Percentiles rank a stretch among this genome's conserved stretches.
Conservation (phyloP, 2,797 vertebrate genomes). For the Cyclopterus lumpus region DNA sequence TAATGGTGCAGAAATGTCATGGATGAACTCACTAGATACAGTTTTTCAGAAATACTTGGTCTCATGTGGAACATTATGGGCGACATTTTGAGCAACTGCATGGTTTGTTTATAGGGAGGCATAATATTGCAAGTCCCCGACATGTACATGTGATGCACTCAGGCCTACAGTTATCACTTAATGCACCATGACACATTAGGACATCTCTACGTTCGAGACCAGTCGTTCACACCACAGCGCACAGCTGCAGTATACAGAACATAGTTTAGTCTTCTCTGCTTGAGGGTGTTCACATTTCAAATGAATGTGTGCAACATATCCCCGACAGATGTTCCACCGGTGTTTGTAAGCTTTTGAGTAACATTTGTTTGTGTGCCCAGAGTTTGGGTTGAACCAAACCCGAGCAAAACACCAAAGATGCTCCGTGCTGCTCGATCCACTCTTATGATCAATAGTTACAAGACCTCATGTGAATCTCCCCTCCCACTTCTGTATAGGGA, state of each 20-base stretch:
- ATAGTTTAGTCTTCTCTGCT: not conserved
- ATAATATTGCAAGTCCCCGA: not conserved
- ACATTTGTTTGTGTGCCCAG: slow-evolving; percentile 3
- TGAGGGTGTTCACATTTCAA: slow-evolving; percentile 15
- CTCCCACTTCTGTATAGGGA: not conserved
- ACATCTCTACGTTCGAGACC: not conserved
- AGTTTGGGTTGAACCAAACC: slow-evolving; percentile 7
- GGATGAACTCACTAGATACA: slow-evolving; percentile 24
- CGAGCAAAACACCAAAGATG: slow-evolving; percentile 7
- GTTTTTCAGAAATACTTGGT: slow-evolving; percentile 2
- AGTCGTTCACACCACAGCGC: not conserved
- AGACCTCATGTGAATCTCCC: not conserved
- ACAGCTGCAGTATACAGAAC: not conserved
- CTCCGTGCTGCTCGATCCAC: slow-evolving; percentile 29
- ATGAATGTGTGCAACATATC: slow-evolving; percentile 11
- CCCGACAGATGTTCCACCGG: not conserved
- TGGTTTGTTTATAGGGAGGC: not conserved
- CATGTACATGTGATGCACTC: slow-evolving; percentile 2
- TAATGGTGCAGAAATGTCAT: slow-evolving; percentile 24
- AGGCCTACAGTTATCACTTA: slow-evolving; percentile 1
- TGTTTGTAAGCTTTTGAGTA: slow-evolving; percentile 7
- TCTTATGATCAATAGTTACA: slow-evolving; percentile 26
- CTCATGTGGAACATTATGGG: not conserved
- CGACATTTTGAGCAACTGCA: slow-evolving; percentile 7
- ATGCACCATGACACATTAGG: slow-evolving; percentile 12